Evolutionary conservation across 2,888 invertebrate species (phyloP).

Genomic region (Shargacucullia verbasci): DNA sequence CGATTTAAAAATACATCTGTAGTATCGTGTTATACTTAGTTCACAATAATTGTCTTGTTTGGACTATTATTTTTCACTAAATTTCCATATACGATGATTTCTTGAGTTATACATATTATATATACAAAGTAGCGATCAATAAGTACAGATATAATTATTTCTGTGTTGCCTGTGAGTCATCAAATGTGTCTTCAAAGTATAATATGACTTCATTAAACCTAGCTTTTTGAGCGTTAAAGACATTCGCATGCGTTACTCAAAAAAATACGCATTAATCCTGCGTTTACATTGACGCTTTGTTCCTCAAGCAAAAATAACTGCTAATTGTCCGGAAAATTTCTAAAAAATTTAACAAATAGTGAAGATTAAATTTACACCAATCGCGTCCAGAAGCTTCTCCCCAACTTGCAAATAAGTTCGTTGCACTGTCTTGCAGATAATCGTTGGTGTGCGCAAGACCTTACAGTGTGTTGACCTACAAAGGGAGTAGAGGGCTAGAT

Average conservation of each 20-base stretch:
- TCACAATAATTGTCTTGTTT: no score
- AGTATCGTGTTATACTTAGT: no score
- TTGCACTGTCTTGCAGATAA: constrained; percentile 25
- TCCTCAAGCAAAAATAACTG: background rate
- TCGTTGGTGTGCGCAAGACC: constrained; percentile 12
- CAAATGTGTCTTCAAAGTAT: background rate
- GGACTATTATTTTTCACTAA: constrained; percentile 2
- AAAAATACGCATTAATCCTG: no score
- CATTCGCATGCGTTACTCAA: no score
- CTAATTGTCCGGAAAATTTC: background rate
- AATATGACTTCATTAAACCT: no score
- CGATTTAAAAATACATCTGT: no score
- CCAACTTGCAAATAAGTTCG: constrained; percentile 21
- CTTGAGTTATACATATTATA: constrained; percentile 14
- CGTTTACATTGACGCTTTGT: no score
- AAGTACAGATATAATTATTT: background rate
- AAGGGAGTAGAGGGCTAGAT: constrained; percentile 24
- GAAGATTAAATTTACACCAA: background rate
- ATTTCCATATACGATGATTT: constrained; percentile 8
- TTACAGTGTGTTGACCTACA: constrained; percentile 17
- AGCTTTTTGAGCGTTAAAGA: no score
- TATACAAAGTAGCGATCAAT: no score
- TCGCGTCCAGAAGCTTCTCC: background rate
- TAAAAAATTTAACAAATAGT: no score
- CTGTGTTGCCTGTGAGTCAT: constrained; percentile 1